A percentile compares a stretch with the other conserved stretches of the same genome.
Evolutionary conservation across 2,113 vertebrate genomes (phyloP).

Genomic region (Porphyrio hochstetteri): DNA sequence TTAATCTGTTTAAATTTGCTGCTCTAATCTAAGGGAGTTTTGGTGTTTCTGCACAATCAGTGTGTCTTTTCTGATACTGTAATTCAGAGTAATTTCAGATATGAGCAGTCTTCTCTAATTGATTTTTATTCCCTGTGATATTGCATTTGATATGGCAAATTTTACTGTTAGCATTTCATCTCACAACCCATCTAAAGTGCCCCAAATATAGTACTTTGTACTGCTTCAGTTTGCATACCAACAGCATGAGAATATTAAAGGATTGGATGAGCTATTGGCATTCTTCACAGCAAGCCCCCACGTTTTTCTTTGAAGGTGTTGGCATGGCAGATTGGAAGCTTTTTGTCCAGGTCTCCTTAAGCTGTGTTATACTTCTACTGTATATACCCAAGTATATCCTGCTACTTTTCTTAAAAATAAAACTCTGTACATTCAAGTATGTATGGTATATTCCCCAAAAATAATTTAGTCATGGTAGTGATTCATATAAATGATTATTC

Average conservation of each 20-base stretch:
- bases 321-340: neutral
- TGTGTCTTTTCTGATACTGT: neutral
- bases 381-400: neutral
- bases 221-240: neutral
- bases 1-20: neutral
- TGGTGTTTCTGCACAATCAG: neutral
- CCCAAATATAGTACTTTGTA: neutral
- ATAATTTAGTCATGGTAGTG: neutral
- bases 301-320: neutral
- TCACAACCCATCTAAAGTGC: neutral
- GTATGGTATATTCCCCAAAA: neutral
- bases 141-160: neutral
- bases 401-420: neutral
- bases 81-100: constrained; percentile 1
- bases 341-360: neutral
- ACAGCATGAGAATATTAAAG: neutral
- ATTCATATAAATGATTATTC: neutral
- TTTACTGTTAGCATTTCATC: neutral
- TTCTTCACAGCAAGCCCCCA: neutral
- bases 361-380: neutral
- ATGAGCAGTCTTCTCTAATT: neutral
- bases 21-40: neutral
- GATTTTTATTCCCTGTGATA: constrained; percentile 27
- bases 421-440: neutral
- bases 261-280: neutral